Conservation (phyloP, 2,888 invertebrate genomes). For the Tinea pellionella region DNA sequence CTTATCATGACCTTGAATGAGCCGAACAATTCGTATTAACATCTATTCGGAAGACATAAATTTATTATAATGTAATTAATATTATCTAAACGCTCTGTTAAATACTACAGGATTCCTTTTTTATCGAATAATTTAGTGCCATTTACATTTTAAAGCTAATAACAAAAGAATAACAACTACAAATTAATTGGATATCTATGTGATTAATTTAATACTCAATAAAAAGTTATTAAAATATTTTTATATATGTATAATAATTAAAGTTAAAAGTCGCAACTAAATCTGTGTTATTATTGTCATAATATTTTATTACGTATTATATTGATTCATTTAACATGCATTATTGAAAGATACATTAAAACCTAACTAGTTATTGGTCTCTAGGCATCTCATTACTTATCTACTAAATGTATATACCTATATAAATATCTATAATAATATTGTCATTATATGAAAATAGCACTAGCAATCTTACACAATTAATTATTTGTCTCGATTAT, state of each 20-base stretch:
- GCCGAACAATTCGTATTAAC: conserved; percentile 49
- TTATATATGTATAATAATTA: too few relatives aligned
- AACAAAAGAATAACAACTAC: neutral
- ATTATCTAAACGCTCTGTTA: neutral
- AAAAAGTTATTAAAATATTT: too few relatives aligned
- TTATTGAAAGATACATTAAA: neutral
- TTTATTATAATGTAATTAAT: conserved; percentile 35
- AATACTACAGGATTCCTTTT: neutral
- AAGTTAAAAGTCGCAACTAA: too few relatives aligned
- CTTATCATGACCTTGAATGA: conserved; percentile 39
- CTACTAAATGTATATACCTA: conserved; percentile 32
- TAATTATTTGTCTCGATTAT: conserved; percentile 6
- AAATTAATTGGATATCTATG: neutral
- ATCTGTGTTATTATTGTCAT: neutral
- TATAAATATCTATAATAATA: conserved; percentile 24
- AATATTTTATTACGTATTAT: neutral
- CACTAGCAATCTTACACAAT: conserved; percentile 15
- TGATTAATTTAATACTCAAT: neutral
- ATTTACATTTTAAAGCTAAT: neutral
- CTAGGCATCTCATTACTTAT: conserved; percentile 30
- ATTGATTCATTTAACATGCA: neutral
- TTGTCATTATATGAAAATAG: conserved; percentile 29
- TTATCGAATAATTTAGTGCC: neutral
- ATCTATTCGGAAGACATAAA: conserved; percentile 66
- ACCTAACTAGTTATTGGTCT: conserved; percentile 34